These are phyloP conservation scores for Halichoerus grypus DNA, from an alignment of 2,113 vertebrate species.

Conservation along the genomic window DNA sequence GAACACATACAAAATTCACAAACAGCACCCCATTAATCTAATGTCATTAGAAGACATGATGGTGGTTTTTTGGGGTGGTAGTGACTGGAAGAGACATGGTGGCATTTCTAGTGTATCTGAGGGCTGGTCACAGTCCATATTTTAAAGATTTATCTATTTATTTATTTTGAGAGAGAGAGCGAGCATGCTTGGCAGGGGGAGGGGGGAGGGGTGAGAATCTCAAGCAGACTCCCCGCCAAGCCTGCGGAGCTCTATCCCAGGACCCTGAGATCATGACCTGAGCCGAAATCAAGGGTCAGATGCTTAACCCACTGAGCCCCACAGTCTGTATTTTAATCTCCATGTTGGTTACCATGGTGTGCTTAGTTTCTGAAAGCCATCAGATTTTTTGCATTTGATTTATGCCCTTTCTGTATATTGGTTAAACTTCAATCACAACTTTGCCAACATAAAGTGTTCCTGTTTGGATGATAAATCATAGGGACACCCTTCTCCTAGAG, in stretches of 20 bases:
- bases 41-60: not conserved
- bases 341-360: not conserved
- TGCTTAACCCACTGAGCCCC: not conserved
- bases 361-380: not conserved
- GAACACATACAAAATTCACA: not conserved
- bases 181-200: not conserved
- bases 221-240: not conserved
- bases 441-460: not conserved
- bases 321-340: not conserved
- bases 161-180: not conserved
- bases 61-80: not conserved
- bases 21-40: not conserved
- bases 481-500: not conserved
- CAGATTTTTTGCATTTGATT: not conserved
- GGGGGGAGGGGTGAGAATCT: not conserved
- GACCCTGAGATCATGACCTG: not conserved
- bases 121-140: not conserved
- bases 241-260: not conserved
- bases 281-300: not conserved
- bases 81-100: not conserved
- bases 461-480: not conserved
- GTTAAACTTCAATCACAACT: not conserved
- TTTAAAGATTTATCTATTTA: not conserved
- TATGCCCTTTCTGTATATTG: not conserved
- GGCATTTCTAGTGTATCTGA: not conserved